These are phyloP conservation scores for Julus scanicus DNA, from an alignment of 2,888 invertebrate species.

Conservation along the genomic window DNA sequence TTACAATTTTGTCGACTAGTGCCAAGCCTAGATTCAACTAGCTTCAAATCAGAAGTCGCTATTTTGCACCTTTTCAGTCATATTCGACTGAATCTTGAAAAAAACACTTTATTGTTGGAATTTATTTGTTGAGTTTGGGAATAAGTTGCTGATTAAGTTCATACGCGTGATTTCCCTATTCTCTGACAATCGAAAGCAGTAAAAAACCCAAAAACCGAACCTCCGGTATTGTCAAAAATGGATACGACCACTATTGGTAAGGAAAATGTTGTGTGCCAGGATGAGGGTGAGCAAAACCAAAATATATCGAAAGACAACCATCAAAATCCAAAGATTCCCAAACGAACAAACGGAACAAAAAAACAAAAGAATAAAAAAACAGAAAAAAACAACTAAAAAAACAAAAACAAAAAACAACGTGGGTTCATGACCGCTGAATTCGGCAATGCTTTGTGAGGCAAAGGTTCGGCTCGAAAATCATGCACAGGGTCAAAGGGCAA, in stretches of 20 bases:
- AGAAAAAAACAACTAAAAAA: too few species aligned
- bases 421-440: neutral
- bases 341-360: neutral
- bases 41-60: too few species aligned
- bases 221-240: neutral
- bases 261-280: constrained; percentile 23
- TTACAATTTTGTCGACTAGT: too few species aligned
- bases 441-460: neutral
- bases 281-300: constrained; percentile 3
- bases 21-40: too few species aligned
- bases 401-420: too few species aligned
- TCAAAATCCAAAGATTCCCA: neutral
- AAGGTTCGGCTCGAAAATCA: neutral
- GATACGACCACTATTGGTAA: neutral
- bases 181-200: neutral
- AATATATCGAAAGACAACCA: neutral
- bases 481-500: neutral
- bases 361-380: neutral
- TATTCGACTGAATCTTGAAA: too few species aligned
- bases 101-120: neutral
- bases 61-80: too few species aligned
- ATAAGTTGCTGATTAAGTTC: too few species aligned
- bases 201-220: neutral
- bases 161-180: neutral
- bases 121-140: neutral